Evolutionary conservation across 2,113 vertebrate species (phyloP).

Genomic region (Sceloporus tristichus): DNA sequence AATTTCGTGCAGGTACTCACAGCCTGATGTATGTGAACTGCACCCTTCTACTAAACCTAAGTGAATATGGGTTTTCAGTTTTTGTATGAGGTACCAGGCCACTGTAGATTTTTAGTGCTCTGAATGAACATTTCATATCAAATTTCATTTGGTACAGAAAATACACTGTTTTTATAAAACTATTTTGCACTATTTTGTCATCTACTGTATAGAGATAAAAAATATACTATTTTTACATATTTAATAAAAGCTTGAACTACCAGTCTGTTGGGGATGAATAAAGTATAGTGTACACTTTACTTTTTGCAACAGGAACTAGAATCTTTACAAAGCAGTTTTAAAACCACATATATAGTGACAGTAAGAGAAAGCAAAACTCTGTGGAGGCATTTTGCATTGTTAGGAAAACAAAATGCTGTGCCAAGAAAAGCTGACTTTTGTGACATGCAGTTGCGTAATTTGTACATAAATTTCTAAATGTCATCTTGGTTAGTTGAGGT

Average conservation of each 20-base stretch:
- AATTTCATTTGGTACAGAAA: neutral
- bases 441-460: neutral
- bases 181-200: neutral
- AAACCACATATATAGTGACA: neutral
- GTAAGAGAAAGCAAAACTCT: neutral
- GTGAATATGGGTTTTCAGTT: neutral
- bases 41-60: neutral
- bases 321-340: neutral
- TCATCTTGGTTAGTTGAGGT: neutral
- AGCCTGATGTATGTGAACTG: neutral
- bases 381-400: neutral
- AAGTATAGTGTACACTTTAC: neutral
- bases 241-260: neutral
- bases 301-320: neutral
- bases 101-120: neutral
- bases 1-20: neutral
- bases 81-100: neutral
- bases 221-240: neutral
- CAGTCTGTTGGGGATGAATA: neutral
- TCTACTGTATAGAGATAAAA: neutral
- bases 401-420: neutral
- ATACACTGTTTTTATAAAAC: neutral
- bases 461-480: neutral
- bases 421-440: neutral
- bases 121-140: neutral